A percentile compares a stretch with the other conserved stretches of the same genome.
phyloP scores from a whole-genome alignment of 2,888 invertebrate genomes.

The Noctua fimbriata region DNA sequence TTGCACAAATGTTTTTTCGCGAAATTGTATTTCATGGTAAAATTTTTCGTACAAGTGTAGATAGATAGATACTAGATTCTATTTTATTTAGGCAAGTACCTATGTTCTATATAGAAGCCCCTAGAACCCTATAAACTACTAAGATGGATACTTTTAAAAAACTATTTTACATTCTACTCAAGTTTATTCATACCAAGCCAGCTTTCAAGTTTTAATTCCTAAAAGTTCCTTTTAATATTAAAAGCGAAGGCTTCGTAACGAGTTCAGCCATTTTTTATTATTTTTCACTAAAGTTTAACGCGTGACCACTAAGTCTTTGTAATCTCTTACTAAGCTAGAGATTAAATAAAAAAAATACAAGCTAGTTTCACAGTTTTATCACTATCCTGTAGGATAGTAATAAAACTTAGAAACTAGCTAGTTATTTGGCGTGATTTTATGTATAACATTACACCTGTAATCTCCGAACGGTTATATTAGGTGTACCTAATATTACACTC shows the following conservation, averaged over 20 bases:
- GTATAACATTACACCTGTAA: too few relatives aligned
- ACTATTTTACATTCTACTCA: neutral
- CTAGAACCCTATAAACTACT: neutral
- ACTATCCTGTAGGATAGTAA: too few relatives aligned
- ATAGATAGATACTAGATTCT: neutral
- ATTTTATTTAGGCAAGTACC: neutral
- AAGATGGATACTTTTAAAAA: neutral
- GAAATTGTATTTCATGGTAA: neutral
- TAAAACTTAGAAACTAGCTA: too few relatives aligned
- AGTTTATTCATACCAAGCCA: constrained; percentile 11
- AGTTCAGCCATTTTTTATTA: constrained; percentile 42
- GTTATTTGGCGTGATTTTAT: too few relatives aligned
- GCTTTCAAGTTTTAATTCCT: constrained; percentile 49
- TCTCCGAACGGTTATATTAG: neutral
- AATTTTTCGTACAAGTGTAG: neutral
- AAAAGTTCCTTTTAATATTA: constrained; percentile 41
- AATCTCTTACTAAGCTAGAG: neutral
- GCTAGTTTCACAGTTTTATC: too few relatives aligned
- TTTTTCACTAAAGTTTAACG: constrained; percentile 36
- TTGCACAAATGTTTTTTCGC: neutral
- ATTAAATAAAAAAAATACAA: too few relatives aligned
- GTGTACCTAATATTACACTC: neutral
- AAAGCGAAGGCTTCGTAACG: constrained; percentile 36
- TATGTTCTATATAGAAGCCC: neutral
- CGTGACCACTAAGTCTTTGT: constrained; percentile 25